Base-by-base conservation (phyloP, 2,113 vertebrate species). In the Pontoporia blainvillei region DNA sequence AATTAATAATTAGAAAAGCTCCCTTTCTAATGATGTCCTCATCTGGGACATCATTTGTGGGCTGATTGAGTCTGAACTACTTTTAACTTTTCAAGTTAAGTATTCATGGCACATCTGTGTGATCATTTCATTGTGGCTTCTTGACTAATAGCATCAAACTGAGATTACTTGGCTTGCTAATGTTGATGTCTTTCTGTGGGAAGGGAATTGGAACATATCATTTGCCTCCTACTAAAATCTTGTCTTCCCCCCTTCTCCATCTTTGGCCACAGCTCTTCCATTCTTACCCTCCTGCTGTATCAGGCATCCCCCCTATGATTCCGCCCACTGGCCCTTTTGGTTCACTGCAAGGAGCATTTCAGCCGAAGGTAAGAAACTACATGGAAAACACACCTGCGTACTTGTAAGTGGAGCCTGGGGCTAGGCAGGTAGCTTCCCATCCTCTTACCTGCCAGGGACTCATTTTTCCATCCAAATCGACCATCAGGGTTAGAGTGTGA, bases 271-370 rank as follows among this genome's bases (percentile, higher is more conserved):
- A 99, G 99, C 99, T 99, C 98, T 99, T 99, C 98, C 99, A 99
- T 98, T 99, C 99, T 96, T 99, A 99, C 94, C 99, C 99, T 96
- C 99, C 99, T 91, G 99, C 99, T 92, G 99, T 99, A 97, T 99
- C 99, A 97, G 99, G 99, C 86, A 99, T 99, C 96, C 99, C 99
- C 59, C 99, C 99, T 62, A 99, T 99, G 99, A 99, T 99, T 95
- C 99, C 99, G 49, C 99, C 99, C 5, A 99, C 99, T 0, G 99
- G 99, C 93, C 99, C 99, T 85, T 99, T 99, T 67, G 99, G 99
- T 96, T 99, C 99, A 0, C 99, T 99, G 46, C 99, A 99, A 98
- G 99, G 99, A 97, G 99, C 99, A n/a, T 99, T 99, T 98, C 99
- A 99, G 67, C 99, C 99, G 96, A 99, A 99, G 99, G 99, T 99